These are phyloP conservation scores for Pachyrhynchus sulphureomaculatus DNA, from an alignment of 1,140 invertebrate genomes.

Conservation along the genomic window DNA sequence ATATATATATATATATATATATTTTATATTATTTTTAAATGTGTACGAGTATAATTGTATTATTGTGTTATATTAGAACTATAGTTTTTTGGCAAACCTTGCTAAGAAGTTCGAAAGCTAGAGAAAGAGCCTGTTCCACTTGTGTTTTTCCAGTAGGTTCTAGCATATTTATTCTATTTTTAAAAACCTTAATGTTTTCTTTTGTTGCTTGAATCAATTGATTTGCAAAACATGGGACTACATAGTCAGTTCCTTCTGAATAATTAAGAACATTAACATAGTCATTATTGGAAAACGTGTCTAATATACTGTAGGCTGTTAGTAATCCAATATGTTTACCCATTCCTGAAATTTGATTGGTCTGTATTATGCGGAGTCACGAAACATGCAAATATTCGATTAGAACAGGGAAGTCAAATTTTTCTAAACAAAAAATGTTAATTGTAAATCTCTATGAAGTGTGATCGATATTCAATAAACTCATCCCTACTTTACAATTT, in stretches of 20 bases:
- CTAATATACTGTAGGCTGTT: constrained; percentile 83
- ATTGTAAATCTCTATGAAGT: too few relatives aligned
- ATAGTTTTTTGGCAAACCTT: too few relatives aligned
- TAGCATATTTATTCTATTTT: constrained; percentile 66
- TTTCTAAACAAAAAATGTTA: too few relatives aligned
- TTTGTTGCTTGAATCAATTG: constrained; percentile 88
- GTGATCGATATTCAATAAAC: too few relatives aligned
- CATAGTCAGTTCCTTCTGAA: constrained; percentile 61
- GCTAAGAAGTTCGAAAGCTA: constrained; percentile 82
- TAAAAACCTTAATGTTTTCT: constrained; percentile 82
- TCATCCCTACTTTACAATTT: too few relatives aligned
- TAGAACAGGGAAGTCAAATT: too few relatives aligned
- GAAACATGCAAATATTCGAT: too few relatives aligned
- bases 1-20: too few relatives aligned
- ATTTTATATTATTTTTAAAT: too few relatives aligned
- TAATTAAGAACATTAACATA: constrained; percentile 91
- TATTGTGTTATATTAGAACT: too few relatives aligned
- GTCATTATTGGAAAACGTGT: constrained; percentile 97
- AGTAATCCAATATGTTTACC: constrained; percentile 63
- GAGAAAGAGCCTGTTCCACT: constrained; percentile 78
- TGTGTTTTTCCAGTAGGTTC: constrained; percentile 81
- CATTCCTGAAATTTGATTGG: constrained; percentile 52
- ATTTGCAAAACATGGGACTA: constrained; percentile 80
- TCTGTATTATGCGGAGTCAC: too few relatives aligned
- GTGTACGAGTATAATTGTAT: too few relatives aligned